phyloP scores from a whole-genome alignment of 2,797 vertebrate species.

The Streptopelia turtur region DNA sequence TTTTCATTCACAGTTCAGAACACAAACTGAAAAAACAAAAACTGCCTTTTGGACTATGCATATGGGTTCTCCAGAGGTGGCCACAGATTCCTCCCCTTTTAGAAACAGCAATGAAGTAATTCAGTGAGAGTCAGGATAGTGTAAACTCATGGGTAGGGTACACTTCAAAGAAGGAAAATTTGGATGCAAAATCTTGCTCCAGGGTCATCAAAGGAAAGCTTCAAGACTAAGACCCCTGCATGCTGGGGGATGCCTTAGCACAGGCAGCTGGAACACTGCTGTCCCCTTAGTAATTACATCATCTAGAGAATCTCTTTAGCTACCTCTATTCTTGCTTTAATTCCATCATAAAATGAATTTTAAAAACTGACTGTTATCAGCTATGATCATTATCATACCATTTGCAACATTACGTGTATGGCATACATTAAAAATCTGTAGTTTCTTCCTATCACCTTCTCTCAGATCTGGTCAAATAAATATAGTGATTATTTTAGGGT shows the following conservation, averaged over 20 bases:
- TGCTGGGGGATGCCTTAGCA: neutral
- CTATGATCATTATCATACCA: neutral
- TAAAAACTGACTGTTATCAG: neutral
- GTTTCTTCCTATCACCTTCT: neutral
- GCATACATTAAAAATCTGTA: neutral
- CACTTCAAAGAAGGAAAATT: neutral
- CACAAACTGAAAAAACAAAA: neutral
- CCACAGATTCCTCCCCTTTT: neutral
- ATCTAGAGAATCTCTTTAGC: neutral
- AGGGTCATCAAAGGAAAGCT: neutral
- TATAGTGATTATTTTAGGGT: neutral
- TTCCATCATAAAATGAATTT: neutral
- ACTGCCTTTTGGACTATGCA: rapidly evolving
- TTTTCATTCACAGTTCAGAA: neutral
- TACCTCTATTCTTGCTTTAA: neutral
- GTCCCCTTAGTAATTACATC: neutral
- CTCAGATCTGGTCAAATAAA: neutral
- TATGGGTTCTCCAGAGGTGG: rapidly evolving
- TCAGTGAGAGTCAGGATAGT: neutral
- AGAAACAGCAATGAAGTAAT: neutral
- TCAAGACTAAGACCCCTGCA: rapidly evolving
- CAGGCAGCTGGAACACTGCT: neutral
- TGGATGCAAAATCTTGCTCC: neutral
- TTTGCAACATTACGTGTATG: neutral
- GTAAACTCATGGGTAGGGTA: neutral